These are phyloP conservation scores for Melipona bicolor DNA, from an alignment of 2,888 invertebrate species.

Conservation along the genomic window DNA sequence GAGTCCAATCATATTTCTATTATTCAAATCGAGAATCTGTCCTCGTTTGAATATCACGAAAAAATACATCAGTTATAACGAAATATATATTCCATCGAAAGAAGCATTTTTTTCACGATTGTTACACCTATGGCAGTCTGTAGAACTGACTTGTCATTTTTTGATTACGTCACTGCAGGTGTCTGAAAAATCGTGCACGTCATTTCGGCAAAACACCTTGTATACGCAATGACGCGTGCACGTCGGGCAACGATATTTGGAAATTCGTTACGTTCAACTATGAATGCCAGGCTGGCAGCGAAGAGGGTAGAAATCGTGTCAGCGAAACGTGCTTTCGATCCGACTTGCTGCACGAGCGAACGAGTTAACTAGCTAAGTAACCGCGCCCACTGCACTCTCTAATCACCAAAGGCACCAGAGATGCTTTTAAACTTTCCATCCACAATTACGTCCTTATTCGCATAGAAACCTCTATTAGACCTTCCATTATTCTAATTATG, in stretches of 20 bases:
- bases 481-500: conserved; percentile 73
- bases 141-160: no score
- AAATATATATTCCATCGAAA: no score
- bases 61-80: no score
- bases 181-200: no score
- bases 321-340: conserved; percentile 53
- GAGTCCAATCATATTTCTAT: no score
- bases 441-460: conserved; percentile 71
- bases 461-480: conserved; percentile 53
- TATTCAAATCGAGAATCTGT: no score
- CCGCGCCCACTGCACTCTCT: conserved; percentile 73
- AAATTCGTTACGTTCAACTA: conserved; percentile 14
- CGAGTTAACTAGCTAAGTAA: conserved; percentile 71
- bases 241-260: neutral
- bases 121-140: no score
- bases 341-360: conserved; percentile 27
- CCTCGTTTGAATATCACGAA: no score
- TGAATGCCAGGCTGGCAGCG: neutral
- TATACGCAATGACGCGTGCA: neutral
- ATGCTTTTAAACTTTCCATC: conserved; percentile 74
- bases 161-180: no score
- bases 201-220: no score
- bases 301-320: conserved; percentile 28
- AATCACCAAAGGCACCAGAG: conserved; percentile 69
- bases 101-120: no score